Base-by-base conservation (phyloP, 2,113 vertebrate genomes). In the Melanotaenia duboulayi region DNA sequence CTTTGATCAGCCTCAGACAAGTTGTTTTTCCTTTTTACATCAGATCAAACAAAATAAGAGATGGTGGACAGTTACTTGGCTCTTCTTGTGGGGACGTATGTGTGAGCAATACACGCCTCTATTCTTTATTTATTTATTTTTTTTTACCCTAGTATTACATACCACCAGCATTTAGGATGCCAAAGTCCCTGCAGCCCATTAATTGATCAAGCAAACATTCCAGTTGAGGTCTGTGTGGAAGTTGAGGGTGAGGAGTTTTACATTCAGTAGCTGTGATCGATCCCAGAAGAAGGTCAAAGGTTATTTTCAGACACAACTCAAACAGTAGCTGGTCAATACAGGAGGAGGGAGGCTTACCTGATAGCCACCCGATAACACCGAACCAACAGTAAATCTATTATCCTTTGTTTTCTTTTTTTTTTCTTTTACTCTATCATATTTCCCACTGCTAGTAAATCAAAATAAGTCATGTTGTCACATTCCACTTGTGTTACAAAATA, bases 301-400 rank as follows among this genome's bases (percentile, higher is more conserved):
- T 88, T 3, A 9, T 49, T 72, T 82, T 80, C 82, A 80, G 66
- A 70, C 22, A 61, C 66, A 65, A 52, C 49, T 70, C 61, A 87
- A 88, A 86, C 81, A 89, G 84, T 25, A 77, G 82, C 72, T 8
- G 81, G 88, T 87, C 84, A 1, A 84, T 85, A 75, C 51, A 65
- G 69, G 54, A 42, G 67, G 49, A 50, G 24, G 16, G 20, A 37
- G 1, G 62, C 55, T 70, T 22, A 72, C 44, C 74, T 69, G 63
- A 68, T 28, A 50, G 56, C 39, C 24, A 71, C 52, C 63, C 32
- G 76, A 81, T 67, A 64, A 35, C 32, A 17, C 51, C 23, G 63
- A 65, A 19, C n/a, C 62, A 25, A 56, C 68, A 55, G 1, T 28
- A 11, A 9, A 16, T 48, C 78, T 17, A 11, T 46, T 62, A 61